Percentiles rank a stretch among this genome's conserved stretches.
Evolutionary conservation across 2,888 invertebrate species (phyloP).

Genomic region (Hypomecis punctinalis): DNA sequence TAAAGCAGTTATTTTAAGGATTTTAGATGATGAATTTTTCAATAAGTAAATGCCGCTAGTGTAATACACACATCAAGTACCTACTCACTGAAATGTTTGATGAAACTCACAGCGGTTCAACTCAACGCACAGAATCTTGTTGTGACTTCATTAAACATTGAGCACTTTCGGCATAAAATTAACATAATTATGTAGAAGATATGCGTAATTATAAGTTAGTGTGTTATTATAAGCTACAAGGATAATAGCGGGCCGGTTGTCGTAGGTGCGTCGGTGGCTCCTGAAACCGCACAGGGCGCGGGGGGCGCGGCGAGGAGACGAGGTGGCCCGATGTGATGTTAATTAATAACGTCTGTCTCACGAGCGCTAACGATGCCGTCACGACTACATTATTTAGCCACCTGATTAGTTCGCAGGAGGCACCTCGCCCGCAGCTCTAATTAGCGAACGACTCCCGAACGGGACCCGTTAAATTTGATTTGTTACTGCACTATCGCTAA

Average conservation of each 20-base stretch:
- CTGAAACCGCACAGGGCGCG: conserved; percentile 44
- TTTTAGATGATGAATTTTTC: neutral
- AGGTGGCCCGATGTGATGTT: conserved; percentile 72
- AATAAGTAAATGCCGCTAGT: neutral
- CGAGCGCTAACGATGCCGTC: conserved; percentile 81
- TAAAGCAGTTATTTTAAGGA: neutral
- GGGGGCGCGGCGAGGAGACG: conserved; percentile 38
- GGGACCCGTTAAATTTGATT: conserved; percentile 76
- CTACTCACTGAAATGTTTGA: conserved; percentile 1
- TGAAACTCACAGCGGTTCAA: conserved; percentile 1
- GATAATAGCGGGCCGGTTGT: conserved; percentile 31
- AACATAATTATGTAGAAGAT: conserved; percentile 28
- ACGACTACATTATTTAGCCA: conserved; percentile 84
- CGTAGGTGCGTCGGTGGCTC: conserved; percentile 25
- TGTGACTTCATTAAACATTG: conserved; percentile 27
- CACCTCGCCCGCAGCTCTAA: conserved; percentile 77
- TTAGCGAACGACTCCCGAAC: conserved; percentile 71
- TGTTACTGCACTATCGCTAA: conserved; percentile 79
- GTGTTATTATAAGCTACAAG: conserved; percentile 32
- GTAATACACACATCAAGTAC: conserved; percentile 1
- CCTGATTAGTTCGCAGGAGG: conserved; percentile 80
- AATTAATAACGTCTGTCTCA: conserved; percentile 84
- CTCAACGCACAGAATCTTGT: conserved; percentile 12
- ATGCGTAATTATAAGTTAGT: conserved; percentile 29
- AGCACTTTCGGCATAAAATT: conserved; percentile 27